Evolutionary conservation across 2,113 vertebrate species (phyloP).

Genomic region (Cebus imitator): DNA sequence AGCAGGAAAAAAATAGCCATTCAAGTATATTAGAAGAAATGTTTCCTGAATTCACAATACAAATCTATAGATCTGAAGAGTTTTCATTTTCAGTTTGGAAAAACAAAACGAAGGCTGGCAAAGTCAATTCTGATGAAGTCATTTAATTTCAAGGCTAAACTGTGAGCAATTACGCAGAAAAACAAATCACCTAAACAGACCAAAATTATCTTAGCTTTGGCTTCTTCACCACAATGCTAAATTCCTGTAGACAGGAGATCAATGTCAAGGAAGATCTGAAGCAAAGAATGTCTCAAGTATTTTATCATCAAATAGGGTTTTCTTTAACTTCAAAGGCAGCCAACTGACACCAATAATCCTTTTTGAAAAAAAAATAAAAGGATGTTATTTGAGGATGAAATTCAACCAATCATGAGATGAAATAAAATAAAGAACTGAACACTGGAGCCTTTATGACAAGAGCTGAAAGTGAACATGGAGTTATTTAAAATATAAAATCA

Average conservation of each 20-base stretch:
- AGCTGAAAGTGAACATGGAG: neutral
- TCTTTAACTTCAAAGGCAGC: conserved; percentile 22
- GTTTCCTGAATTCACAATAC: neutral
- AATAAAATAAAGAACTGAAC: neutral
- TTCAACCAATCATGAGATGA: neutral
- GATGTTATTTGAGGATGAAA: conserved; percentile 13
- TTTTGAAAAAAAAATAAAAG: neutral
- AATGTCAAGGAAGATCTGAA: neutral
- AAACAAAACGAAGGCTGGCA: neutral
- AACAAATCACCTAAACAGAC: neutral
- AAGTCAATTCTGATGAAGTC: neutral
- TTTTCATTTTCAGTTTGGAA: neutral
- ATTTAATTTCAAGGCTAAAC: neutral
- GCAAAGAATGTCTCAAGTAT: neutral
- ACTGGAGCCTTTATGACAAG: neutral
- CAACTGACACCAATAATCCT: neutral
- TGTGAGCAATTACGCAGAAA: neutral
- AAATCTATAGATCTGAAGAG: neutral
- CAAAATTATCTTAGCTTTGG: neutral
- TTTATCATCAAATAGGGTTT: conserved; percentile 11
- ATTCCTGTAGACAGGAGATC: neutral
- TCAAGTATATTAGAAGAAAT: neutral
- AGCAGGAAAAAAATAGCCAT: neutral
- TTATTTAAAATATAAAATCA: neutral
- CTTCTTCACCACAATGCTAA: neutral